Conservation (phyloP, 1,140 invertebrate species). For the Homarus americanus region DNA sequence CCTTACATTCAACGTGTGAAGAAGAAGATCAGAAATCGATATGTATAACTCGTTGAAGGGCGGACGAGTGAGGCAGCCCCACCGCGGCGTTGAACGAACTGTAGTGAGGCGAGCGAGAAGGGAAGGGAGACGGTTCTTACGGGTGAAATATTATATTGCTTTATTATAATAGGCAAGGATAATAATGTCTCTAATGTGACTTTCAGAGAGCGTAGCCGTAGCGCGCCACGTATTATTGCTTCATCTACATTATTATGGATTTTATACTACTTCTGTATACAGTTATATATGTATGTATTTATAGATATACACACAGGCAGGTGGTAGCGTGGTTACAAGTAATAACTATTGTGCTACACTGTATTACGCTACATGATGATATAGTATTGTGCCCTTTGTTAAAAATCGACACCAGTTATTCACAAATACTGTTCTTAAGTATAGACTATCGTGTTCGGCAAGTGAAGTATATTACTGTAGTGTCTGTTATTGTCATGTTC, state of each 20-base stretch:
- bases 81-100: slow-evolving; percentile 8
- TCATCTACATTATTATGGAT: background rate
- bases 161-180: slow-evolving; percentile 68
- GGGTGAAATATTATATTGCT: slow-evolving; percentile 68
- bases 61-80: background rate
- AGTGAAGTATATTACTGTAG: too few relatives aligned
- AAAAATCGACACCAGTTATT: too few relatives aligned
- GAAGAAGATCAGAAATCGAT: slow-evolving; percentile 48
- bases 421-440: too few relatives aligned
- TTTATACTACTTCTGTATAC: background rate
- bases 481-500: too few relatives aligned
- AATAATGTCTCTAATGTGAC: slow-evolving; percentile 68
- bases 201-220: slow-evolving; percentile 31
- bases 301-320: background rate
- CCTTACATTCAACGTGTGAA: too few relatives aligned
- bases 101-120: background rate
- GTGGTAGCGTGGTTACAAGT: too few relatives aligned
- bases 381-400: too few relatives aligned
- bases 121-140: slow-evolving; percentile 8
- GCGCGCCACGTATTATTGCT: background rate
- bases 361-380: too few relatives aligned
- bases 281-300: background rate
- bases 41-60: slow-evolving; percentile 20
- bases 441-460: too few relatives aligned
- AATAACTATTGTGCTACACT: too few relatives aligned